Conservation (phyloP, 2,113 vertebrate species). For the Seriola aureovittata region DNA sequence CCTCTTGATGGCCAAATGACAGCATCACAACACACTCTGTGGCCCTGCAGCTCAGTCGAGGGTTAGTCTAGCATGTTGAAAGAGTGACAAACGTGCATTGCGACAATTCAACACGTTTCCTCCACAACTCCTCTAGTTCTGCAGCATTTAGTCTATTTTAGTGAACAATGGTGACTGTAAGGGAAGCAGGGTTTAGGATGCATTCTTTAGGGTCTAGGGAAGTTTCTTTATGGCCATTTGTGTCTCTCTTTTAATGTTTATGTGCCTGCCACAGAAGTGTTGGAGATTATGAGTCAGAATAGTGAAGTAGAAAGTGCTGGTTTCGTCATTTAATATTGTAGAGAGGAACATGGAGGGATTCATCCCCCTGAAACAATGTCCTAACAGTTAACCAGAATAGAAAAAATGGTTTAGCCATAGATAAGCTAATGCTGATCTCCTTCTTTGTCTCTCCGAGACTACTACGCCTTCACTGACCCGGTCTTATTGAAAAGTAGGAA, state of each 20-base stretch:
- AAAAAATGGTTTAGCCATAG: not conserved
- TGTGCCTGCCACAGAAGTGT: not conserved
- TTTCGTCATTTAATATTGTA: not conserved
- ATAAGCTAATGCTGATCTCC: not conserved
- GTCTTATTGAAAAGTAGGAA: not conserved
- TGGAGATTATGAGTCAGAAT: not conserved
- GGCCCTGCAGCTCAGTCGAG: no score
- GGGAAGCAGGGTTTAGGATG: no score
- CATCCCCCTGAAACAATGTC: not conserved
- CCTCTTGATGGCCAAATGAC: conserved; percentile 40
- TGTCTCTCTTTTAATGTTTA: not conserved
- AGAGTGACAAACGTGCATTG: not conserved
- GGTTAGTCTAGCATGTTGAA: no score
- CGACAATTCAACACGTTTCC: not conserved
- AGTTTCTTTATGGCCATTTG: not conserved
- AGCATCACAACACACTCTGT: conserved; percentile 10
- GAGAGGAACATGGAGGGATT: not conserved
- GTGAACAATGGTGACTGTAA: no score
- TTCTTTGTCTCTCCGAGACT: conserved; percentile 1
- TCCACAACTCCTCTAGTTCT: no score
- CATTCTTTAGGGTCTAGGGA: not conserved
- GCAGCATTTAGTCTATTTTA: no score
- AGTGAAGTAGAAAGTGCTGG: not conserved
- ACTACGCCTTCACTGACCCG: not conserved
- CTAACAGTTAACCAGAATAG: not conserved